A percentile compares a stretch with the other conserved stretches of the same genome.
Conservation (phyloP, 2,113 vertebrate genomes). For the Procavia capensis region DNA sequence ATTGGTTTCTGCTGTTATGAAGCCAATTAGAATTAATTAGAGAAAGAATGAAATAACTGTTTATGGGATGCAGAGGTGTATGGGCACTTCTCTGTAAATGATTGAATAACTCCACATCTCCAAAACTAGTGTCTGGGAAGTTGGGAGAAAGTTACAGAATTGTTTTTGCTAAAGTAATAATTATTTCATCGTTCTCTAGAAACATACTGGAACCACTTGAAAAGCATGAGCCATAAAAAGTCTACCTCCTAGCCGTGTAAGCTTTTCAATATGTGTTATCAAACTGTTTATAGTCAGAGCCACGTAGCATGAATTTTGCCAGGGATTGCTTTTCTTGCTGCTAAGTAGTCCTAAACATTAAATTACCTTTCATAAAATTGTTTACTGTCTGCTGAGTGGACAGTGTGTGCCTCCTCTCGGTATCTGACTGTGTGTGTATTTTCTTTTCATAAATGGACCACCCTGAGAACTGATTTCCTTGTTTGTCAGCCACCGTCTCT, state of each 20-base stretch:
- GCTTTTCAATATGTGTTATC: conserved; percentile 43
- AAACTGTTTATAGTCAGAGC: conserved; percentile 64
- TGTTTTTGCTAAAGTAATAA: conserved; percentile 54
- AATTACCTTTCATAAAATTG: conserved; percentile 63
- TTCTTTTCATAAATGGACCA: neutral
- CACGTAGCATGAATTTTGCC: conserved; percentile 31
- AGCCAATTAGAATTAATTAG: conserved; percentile 50
- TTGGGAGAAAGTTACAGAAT: conserved; percentile 41
- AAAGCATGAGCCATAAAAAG: conserved; percentile 67
- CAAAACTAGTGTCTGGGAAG: neutral
- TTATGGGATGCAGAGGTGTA: neutral
- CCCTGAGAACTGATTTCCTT: neutral
- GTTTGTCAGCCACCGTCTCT: neutral
- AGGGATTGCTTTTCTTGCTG: conserved; percentile 59
- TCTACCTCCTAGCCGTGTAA: conserved; percentile 11
- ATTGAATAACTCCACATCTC: neutral
- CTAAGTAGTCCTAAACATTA: conserved; percentile 69
- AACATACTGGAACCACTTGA: conserved; percentile 73
- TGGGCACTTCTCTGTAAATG: conserved; percentile 22
- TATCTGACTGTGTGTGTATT: neutral
- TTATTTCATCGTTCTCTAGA: conserved; percentile 65
- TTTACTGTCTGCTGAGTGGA: conserved; percentile 33
- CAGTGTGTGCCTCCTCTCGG: neutral
- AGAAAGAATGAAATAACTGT: neutral
- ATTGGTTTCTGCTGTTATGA: neutral